phyloP scores from a whole-genome alignment of 2,888 invertebrate species.

The Orthosia gothica region DNA sequence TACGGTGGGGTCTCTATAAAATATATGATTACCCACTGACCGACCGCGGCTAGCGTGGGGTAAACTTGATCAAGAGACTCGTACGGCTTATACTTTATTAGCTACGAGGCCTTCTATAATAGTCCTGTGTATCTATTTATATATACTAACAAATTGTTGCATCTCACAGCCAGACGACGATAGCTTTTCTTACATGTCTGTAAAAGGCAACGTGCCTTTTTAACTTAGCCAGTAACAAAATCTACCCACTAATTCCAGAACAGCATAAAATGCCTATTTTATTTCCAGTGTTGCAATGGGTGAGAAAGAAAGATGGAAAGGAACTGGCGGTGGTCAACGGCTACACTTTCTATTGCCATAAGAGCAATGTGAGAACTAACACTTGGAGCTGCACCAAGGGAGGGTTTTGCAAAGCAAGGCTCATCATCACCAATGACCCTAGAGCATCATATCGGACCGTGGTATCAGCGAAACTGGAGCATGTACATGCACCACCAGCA shows the following conservation, averaged over 20 bases:
- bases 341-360: constrained; percentile 58
- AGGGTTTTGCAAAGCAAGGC: constrained; percentile 50
- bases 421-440: constrained; percentile 53
- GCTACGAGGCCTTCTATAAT: neutral
- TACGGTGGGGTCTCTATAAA: neutral
- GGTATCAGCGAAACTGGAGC: constrained; percentile 56
- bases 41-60: neutral
- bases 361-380: constrained; percentile 51
- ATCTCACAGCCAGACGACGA: neutral
- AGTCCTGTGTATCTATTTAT: too few species aligned
- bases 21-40: neutral
- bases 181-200: neutral
- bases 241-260: neutral
- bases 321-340: constrained; percentile 65
- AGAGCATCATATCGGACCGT: constrained; percentile 45
- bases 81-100: neutral
- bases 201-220: neutral
- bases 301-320: constrained; percentile 63
- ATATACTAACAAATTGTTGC: neutral
- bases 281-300: constrained; percentile 57
- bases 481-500: constrained; percentile 59
- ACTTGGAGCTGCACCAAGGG: constrained; percentile 66
- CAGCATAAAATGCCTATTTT: neutral
- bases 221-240: neutral
- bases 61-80: neutral